Conservation (phyloP, 1,140 invertebrate species). For the Panulirus ornatus region DNA sequence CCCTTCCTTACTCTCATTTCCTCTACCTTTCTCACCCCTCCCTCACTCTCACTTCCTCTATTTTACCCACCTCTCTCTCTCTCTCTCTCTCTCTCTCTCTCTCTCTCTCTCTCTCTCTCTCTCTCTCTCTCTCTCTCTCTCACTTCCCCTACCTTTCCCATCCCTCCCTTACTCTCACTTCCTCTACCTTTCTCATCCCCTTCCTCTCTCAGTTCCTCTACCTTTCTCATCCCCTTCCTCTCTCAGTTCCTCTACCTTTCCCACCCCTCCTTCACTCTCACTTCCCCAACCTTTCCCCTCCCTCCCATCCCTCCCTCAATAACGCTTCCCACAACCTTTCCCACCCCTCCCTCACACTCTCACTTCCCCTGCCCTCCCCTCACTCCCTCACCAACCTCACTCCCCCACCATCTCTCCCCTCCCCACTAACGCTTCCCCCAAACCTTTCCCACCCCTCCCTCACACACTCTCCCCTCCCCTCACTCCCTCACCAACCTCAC, state of each 20-base stretch:
- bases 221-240: not conserved
- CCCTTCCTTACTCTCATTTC: not conserved
- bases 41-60: not conserved
- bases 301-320: too few species aligned
- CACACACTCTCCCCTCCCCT: not conserved
- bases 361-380: not conserved
- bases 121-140: not conserved
- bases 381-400: not conserved
- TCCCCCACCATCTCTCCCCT: not conserved
- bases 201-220: not conserved
- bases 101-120: too few species aligned
- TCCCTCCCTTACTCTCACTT: too few species aligned
- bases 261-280: not conserved
- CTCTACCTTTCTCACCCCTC: not conserved
- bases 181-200: too few species aligned
- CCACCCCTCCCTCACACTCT: not conserved
- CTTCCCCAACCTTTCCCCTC: not conserved
- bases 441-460: not conserved
- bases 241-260: not conserved
- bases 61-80: not conserved
- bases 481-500: not conserved
- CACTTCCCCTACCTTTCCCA: too few species aligned
- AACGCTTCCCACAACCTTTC: too few species aligned
- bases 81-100: not conserved
- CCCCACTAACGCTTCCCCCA: not conserved